These are phyloP conservation scores for Eucriotettix oculatus DNA, from an alignment of 2,888 invertebrate species.

Conservation along the genomic window DNA sequence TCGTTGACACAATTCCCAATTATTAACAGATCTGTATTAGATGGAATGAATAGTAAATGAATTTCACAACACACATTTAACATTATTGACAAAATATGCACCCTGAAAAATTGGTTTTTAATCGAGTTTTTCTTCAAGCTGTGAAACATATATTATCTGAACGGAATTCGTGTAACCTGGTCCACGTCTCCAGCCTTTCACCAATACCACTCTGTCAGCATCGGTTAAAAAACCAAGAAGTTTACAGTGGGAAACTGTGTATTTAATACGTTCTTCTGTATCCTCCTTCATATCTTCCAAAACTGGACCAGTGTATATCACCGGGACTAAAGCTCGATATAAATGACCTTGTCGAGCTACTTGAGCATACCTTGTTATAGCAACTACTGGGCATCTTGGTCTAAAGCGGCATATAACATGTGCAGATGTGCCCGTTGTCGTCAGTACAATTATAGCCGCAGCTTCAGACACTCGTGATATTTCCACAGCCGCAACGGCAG, in stretches of 20 bases:
- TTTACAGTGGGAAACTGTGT: not conserved
- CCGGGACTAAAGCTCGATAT: slow-evolving; percentile 80
- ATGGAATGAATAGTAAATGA: no score
- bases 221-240: not conserved
- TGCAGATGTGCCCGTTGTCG: slow-evolving; percentile 69
- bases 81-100: no score
- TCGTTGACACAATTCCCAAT: no score
- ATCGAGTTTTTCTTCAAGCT: no score
- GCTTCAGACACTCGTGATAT: slow-evolving; percentile 80
- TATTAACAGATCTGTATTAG: no score
- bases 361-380: slow-evolving; percentile 68
- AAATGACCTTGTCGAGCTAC: slow-evolving; percentile 84
- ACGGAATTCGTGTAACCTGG: not conserved
- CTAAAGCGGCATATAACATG: slow-evolving; percentile 83
- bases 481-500: slow-evolving; percentile 88
- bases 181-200: not conserved
- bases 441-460: slow-evolving; percentile 74
- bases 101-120: no score
- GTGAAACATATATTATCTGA: no score
- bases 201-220: not conserved
- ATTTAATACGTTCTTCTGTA: not conserved
- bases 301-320: slow-evolving; percentile 42
- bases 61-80: no score
- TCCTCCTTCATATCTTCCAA: not conserved
- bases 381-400: slow-evolving; percentile 85